Evolutionary conservation across 2,888 invertebrate species (phyloP), one percentile per base, ranked within the genome.

Genomic region (Dryomyza anilis): DNA sequence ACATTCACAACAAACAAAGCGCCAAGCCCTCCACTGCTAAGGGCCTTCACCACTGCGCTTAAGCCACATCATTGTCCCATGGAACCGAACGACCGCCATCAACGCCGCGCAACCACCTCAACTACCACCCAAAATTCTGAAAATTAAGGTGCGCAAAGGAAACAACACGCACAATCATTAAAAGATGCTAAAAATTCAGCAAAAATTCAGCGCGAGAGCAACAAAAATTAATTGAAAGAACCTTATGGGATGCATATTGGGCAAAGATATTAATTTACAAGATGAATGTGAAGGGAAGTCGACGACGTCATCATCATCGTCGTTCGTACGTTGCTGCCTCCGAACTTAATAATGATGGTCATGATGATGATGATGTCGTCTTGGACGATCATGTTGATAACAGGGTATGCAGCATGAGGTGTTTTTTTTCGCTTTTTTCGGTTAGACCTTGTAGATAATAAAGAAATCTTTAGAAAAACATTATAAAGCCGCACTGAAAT

Each of bases 131-230:
- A 39, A 12, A 27, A 58, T 29, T 6, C 16, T 63, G 62, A 65
- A 67, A 58, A 65, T 65, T 65, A 65, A 65, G 63, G 63, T 55
- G 59, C 62, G 60, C 65, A 64, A 55, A 55, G 60, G 55, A 43
- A 65, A n/a, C n/a, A 65, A 60, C 60, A 65, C 64, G 64, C 64
- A 65, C 55, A 60, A 65, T 60, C 58, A 64, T 53, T 64, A 64
- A 59, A 45, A 43, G 63, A 58, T 36, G 36, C 58, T 36, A 33
- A 55, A 55, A 55, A 55, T 55, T 30, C 55, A 21, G 2, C 50
- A 50, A 50, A 21, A 21, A 21, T 16, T 14, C 30, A 33, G 8
- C 3, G 8, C n/a, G 10, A 48, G 5, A 39, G n/a, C 46, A 46
- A 3, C 36, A 52, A 62, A 62, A 65, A 62, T 65, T 65, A 65